Base-by-base conservation (phyloP, 2,113 vertebrate genomes). In the Smithornis capensis region DNA sequence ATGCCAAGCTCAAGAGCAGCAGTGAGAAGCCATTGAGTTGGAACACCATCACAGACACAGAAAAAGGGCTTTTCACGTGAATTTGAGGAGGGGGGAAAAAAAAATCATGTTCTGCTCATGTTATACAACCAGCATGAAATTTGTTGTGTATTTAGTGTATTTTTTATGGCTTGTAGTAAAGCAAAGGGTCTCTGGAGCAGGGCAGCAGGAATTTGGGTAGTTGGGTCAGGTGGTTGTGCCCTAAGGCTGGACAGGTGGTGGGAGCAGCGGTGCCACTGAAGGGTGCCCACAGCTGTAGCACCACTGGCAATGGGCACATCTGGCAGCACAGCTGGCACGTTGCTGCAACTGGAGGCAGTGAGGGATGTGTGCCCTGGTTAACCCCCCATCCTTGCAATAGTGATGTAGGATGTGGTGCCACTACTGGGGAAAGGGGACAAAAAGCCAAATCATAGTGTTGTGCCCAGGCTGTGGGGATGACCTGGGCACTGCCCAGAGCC, bases 401-500 rank as follows among this genome's bases (percentile, higher is more conserved):
- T 3, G 2, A 25, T 6, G 7, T 0, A 0, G 4, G 45, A 12
- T 47, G 37, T 2, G 7, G 6, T 14, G 31, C 27, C 69, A 4
- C 47, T 63, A 76, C 40, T 3, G 2, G 9, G 44, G 64, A 52
- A 44, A 79, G 24, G 29, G 37, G 24, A 14, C 4, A 9, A n/a
- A 62, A 42, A 53, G 23, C 29, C 57, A 71, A 69, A 42, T 24
- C 4, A 6, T 1, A 3, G 31, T 11, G 40, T 8, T 6, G 4
- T 45, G 33, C 37, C 31, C 87, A 4, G 69, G 62, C 70, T 6
- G 2, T 9, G 59, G 57, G 37, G 56, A 60, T 82, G 71, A 79
- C 56, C 78, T 2, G 0, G 86, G 81, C 12, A 7, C 77, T 56
- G 23, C 75, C 60, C 19, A 0, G 15, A 80, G 94, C 40, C 0